Conservation (phyloP, 2,113 vertebrate genomes). For the Scalopus aquaticus region DNA sequence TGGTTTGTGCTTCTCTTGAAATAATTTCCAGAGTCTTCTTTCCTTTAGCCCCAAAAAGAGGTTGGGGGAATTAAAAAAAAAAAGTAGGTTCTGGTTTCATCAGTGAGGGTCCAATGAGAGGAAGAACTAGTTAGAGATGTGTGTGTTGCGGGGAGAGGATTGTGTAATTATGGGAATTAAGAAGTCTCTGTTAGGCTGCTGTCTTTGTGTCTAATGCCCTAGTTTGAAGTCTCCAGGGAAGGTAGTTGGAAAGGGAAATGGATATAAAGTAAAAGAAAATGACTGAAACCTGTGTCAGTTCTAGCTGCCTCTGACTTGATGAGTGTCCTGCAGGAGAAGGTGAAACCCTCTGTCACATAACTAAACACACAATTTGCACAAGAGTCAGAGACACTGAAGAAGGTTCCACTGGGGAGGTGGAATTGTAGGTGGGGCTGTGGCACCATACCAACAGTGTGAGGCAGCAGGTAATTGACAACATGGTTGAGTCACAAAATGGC, state of each 20-base stretch:
- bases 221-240: not conserved
- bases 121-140: not conserved
- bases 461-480: not conserved
- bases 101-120: not conserved
- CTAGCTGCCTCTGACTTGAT: not conserved
- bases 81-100: constrained; percentile 12
- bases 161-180: not conserved
- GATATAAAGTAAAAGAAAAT: not conserved
- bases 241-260: not conserved
- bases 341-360: not conserved
- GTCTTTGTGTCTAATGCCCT: not conserved
- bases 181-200: not conserved
- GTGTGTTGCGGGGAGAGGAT: not conserved
- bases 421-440: not conserved
- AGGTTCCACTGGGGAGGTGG: not conserved
- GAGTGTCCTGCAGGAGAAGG: not conserved
- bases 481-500: not conserved
- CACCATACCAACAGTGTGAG: not conserved
- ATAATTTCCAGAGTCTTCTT: not conserved
- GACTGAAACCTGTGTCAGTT: not conserved
- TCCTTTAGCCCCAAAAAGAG: not conserved
- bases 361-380: not conserved
- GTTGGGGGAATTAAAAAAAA: not conserved
- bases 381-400: not conserved
- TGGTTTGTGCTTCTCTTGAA: not conserved